Base-by-base conservation (phyloP, 2,888 invertebrate genomes). In the Podabrus alpinus region DNA sequence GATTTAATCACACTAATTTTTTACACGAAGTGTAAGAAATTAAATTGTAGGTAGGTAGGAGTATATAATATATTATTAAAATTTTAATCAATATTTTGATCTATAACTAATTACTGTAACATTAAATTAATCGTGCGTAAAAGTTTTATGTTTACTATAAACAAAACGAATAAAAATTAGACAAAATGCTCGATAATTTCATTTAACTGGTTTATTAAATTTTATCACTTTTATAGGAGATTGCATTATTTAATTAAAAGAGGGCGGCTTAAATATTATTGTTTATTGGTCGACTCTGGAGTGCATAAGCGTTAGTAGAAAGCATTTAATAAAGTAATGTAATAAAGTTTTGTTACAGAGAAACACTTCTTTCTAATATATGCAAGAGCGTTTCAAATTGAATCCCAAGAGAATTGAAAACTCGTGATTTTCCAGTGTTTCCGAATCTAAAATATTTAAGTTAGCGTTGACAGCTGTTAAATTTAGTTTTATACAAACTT, bases 401-500 rank as follows among this genome's bases (percentile, higher is more conserved):
- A 45, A 45, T 45, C 45, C 45, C 13, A n/a, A 45, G n/a, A 45
- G 45, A 45, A n/a, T 45, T 45, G 45, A 45, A 45, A 45, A 45
- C 45, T 45, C 24, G 60, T 62, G 59, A 24, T 66, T 71, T 71
- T 71, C 21, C 66, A 60, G 59, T 29, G 25, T 66, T 66, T 25
- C 71, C 59, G 66, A 66, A 66, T 71, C 59, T 71, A 45, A 71
- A 71, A 71, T 71, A 66, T 66, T 59, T 71, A 71, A 66, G 59
- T 24, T 66, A 59, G 66, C 66, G 71, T 66, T 71, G 71, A 71
- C 71, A 71, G 71, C 66, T 66, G 71, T 71, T 71, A 71, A 71
- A 71, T 71, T 66, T 71, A 71, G 71, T 71, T 71, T 62, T 59
- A 62, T 66, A 59, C 60, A 71, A 71, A 66, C 66, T 60, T 71